These are phyloP conservation scores for Paracentrotus lividus DNA, from an alignment of 53 echinoderm and acorn worm species.

Conservation along the genomic window DNA sequence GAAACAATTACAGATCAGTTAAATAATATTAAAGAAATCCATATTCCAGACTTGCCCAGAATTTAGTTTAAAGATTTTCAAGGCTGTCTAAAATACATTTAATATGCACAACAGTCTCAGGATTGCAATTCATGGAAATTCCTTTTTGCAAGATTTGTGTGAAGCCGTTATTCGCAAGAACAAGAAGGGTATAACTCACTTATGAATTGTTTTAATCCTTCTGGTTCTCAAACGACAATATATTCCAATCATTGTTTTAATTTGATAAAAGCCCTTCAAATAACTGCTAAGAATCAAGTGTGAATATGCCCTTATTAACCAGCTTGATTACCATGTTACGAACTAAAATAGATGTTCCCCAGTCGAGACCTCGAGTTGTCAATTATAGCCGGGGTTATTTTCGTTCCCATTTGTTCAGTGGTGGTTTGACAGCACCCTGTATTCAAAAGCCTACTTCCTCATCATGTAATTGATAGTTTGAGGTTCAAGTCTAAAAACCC, in stretches of 20 bases:
- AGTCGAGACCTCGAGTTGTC: constrained; percentile 49
- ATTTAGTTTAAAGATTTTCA: too few species aligned
- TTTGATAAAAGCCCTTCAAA: not conserved
- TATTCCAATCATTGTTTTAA: not conserved
- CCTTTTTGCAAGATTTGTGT: not conserved
- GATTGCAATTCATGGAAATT: not conserved
- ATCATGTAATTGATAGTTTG: not conserved
- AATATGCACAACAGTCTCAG: not conserved
- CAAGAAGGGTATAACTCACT: too few species aligned
- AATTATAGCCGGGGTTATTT: constrained; percentile 52
- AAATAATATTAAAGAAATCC: too few species aligned
- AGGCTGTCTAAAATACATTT: too few species aligned
- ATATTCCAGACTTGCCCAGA: too few species aligned
- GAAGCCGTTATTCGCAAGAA: too few species aligned
- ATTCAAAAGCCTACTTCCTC: constrained; percentile 27
- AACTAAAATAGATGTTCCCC: constrained; percentile 43
- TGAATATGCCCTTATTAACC: constrained; percentile 8
- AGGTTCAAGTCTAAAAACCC: not conserved
- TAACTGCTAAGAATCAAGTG: not conserved
- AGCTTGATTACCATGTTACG: constrained; percentile 39
- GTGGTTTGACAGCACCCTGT: constrained; percentile 13
- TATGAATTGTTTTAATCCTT: too few species aligned
- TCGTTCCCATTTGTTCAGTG: constrained; percentile 12
- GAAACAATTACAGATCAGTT: too few species aligned
- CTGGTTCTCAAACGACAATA: too few species aligned